Evolutionary conservation across 1,140 invertebrate species (phyloP).

Genomic region (Cryptotermes secundus): DNA sequence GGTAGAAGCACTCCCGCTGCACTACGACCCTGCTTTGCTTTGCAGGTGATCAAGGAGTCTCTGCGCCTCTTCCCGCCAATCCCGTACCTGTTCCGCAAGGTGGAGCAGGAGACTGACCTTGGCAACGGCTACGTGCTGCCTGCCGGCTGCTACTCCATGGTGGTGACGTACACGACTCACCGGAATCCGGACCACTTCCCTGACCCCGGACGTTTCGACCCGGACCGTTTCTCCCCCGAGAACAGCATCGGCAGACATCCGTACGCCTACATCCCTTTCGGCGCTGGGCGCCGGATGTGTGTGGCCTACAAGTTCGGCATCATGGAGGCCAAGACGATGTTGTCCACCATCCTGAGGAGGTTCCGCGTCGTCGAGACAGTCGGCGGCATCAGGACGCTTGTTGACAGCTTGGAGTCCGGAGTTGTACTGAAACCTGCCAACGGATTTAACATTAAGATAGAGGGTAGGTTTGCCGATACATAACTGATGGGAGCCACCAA

Average conservation of each 20-base stretch:
- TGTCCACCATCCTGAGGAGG: conserved; percentile 22
- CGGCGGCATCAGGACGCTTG: not conserved
- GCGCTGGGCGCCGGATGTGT: conserved; percentile 20
- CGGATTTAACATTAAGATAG: not conserved
- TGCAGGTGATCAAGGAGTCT: conserved; percentile 28
- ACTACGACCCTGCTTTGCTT: not conserved
- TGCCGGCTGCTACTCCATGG: conserved; percentile 46
- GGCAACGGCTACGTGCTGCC: conserved; percentile 42
- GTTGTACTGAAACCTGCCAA: not conserved
- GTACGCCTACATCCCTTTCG: conserved; percentile 49
- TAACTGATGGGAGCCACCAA: too few species aligned
- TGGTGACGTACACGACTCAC: conserved; percentile 50
- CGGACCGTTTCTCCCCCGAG: conserved; percentile 54
- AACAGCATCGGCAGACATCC: conserved; percentile 43
- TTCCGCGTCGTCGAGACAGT: conserved; percentile 4
- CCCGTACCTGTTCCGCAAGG: not conserved
- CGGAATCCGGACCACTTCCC: conserved; percentile 51
- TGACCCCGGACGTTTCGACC: conserved; percentile 58
- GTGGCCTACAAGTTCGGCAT: conserved; percentile 23
- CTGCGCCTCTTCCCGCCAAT: conserved; percentile 25
- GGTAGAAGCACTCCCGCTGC: too few species aligned
- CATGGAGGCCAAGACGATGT: conserved; percentile 30
- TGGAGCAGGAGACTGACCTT: conserved; percentile 6
- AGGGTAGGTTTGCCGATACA: not conserved
- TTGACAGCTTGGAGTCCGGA: not conserved